Percentiles rank a stretch among this genome's conserved stretches.
Evolutionary conservation across 2,797 vertebrate genomes (phyloP).

Genomic region (Capromys pilorides): DNA sequence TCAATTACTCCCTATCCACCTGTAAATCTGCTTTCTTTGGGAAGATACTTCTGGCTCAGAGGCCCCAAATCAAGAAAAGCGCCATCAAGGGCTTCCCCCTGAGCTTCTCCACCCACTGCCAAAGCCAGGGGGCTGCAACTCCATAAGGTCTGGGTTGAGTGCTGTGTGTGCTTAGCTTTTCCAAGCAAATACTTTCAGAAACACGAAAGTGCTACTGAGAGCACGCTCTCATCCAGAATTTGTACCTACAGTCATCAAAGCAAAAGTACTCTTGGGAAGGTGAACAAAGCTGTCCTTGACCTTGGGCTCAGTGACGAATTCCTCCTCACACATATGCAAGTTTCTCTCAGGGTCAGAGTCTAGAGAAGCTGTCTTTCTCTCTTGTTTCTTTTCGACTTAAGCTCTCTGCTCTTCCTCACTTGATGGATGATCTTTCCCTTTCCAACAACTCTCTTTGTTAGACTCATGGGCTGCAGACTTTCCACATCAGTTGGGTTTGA

Average conservation of each 20-base stretch:
- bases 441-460: conserved; percentile 89
- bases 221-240: not conserved
- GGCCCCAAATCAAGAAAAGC: conserved; percentile 89
- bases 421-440: conserved; percentile 89
- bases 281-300: conserved; percentile 91
- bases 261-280: conserved; percentile 86
- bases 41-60: conserved; percentile 91
- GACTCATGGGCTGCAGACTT: conserved; percentile 91
- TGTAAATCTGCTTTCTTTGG: conserved; percentile 88
- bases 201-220: not conserved
- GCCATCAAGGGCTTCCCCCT: conserved; percentile 85
- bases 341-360: conserved; percentile 84
- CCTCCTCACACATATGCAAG: conserved; percentile 90
- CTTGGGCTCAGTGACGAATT: conserved; percentile 89
- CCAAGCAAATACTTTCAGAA: not conserved
- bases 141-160: not conserved
- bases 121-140: not conserved
- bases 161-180: not conserved
- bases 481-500: conserved; percentile 92
- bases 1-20: no score
- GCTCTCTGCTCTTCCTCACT: conserved; percentile 83
- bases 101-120: not conserved
- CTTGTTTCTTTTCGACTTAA: conserved; percentile 85
- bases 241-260: not conserved
- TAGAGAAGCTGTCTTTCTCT: conserved; percentile 86